Conservation (phyloP, 2,888 invertebrate species). For the Dorcus parallelipipedus region DNA sequence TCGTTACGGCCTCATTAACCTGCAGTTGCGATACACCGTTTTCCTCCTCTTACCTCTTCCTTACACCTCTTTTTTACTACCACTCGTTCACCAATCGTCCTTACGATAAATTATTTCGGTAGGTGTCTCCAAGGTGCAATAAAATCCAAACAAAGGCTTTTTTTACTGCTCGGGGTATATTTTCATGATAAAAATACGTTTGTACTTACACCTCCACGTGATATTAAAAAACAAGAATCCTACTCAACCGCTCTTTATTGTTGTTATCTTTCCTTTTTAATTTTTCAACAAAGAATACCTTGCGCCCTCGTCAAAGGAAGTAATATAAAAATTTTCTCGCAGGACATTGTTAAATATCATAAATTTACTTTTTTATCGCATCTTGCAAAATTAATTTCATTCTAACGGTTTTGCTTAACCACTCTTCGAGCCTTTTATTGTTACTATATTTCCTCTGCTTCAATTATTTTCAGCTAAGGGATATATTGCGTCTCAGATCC, state of each 20-base stretch:
- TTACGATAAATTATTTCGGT: constrained; percentile 33
- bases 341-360: no score
- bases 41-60: constrained; percentile 12
- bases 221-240: constrained; percentile 2
- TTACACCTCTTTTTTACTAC: constrained; percentile 25
- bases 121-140: constrained; percentile 33
- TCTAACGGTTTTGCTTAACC: no score
- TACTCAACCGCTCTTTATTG: not conserved
- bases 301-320: no score
- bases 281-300: no score
- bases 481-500: no score
- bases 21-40: constrained; percentile 24
- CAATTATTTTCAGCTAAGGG: no score
- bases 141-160: constrained; percentile 36
- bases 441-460: no score
- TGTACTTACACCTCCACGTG: not conserved
- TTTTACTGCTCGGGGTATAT: constrained; percentile 9
- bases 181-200: constrained; percentile 12
- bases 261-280: no score
- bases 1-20: constrained; percentile 35
- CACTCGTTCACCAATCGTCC: constrained; percentile 30
- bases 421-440: no score
- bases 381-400: no score
- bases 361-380: no score
- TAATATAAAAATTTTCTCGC: no score